Percentiles rank a stretch among this genome's conserved stretches.
phyloP scores from a whole-genome alignment of 2,888 invertebrate species.

The Oxytorus armatus region DNA sequence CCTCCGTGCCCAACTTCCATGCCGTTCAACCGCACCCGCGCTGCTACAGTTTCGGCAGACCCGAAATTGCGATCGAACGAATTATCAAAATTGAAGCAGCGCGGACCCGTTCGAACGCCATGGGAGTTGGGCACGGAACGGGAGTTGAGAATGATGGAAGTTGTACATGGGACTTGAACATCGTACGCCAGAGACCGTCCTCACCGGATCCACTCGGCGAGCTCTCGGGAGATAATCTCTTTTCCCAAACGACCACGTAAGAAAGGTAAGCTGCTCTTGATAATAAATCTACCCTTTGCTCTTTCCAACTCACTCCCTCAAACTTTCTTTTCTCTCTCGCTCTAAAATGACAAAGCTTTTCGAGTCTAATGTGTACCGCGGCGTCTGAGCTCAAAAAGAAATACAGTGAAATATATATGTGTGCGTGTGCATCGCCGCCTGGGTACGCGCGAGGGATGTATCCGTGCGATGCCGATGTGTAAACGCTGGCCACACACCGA shows the following conservation, averaged over 20 bases:
- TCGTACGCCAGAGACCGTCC: no score
- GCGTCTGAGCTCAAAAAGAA: constrained; percentile 41
- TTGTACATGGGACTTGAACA: no score
- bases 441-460: not conserved
- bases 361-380: constrained; percentile 68
- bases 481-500: constrained; percentile 32
- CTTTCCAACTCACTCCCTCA: constrained; percentile 11
- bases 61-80: no score
- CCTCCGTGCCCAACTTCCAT: no score
- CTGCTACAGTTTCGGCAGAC: no score
- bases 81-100: no score
- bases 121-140: no score
- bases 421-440: constrained; percentile 12
- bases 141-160: no score
- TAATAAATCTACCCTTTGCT: constrained; percentile 50
- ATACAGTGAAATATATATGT: constrained; percentile 41
- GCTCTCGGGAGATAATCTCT: constrained; percentile 47
- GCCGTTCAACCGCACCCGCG: no score
- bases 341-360: constrained; percentile 75
- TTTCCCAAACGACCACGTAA: constrained; percentile 49
- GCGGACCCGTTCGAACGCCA: no score
- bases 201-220: no score
- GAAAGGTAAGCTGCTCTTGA: constrained; percentile 53
- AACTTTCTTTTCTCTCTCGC: constrained; percentile 11
- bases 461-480: constrained; percentile 16